phyloP scores from a whole-genome alignment of 2,113 vertebrate species.

The Poeciliopsis retropinna region DNA sequence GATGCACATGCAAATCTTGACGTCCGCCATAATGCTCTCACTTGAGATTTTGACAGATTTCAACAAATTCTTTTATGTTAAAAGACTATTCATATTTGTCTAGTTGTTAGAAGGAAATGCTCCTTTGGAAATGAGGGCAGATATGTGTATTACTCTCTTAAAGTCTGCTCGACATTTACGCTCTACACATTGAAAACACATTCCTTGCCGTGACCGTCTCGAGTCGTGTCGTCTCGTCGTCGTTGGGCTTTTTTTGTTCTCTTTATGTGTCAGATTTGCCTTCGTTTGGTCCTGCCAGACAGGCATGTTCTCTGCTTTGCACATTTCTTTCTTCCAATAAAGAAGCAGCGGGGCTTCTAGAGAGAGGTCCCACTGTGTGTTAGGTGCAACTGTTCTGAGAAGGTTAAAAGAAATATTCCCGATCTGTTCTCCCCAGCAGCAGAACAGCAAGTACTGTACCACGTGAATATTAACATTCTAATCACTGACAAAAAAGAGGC shows the following conservation, averaged over 20 bases:
- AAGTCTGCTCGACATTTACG: background rate
- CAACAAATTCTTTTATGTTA: background rate
- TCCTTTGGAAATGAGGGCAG: background rate
- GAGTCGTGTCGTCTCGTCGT: background rate
- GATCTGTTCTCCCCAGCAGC: slow-evolving; percentile 19
- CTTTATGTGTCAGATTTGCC: background rate
- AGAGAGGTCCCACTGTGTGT: slow-evolving; percentile 1
- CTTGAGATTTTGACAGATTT: background rate
- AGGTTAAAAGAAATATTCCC: slow-evolving; percentile 22
- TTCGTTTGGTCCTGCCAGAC: background rate
- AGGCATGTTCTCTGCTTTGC: background rate
- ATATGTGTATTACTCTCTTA: no score
- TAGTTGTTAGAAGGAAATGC: background rate
- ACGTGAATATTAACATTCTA: slow-evolving; percentile 31
- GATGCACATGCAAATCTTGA: slow-evolving; percentile 6
- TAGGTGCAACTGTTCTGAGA: slow-evolving; percentile 2
- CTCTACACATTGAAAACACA: no score
- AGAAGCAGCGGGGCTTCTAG: slow-evolving; percentile 4
- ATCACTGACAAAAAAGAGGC: no score
- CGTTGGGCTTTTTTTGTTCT: background rate
- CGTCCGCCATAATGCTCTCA: background rate
- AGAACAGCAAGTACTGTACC: slow-evolving; percentile 24
- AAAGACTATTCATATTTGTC: background rate
- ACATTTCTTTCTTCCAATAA: slow-evolving; percentile 15
- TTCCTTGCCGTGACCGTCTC: background rate